Conservation (phyloP, 2,797 vertebrate species). For the Leucoraja ocellata region DNA sequence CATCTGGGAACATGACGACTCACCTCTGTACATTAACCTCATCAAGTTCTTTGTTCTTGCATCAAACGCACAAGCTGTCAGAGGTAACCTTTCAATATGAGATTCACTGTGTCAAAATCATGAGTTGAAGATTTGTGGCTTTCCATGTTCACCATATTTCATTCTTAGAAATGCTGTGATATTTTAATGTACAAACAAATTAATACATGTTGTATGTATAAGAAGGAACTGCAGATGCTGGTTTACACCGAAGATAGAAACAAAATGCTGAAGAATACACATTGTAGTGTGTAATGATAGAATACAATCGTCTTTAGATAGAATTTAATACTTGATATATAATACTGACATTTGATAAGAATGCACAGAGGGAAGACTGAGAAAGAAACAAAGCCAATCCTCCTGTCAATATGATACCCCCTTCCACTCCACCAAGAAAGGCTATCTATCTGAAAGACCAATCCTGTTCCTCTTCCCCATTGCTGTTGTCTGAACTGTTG, state of each 20-base stretch:
- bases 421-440: too few species aligned
- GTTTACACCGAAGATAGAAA: too few species aligned
- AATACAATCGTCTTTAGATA: not conserved
- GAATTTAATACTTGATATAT: not conserved
- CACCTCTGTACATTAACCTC: conserved; percentile 77
- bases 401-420: too few species aligned
- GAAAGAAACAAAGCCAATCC: too few species aligned
- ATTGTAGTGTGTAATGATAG: not conserved
- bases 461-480: too few species aligned
- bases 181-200: not conserved
- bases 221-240: too few species aligned
- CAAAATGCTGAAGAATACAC: too few species aligned
- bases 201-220: not conserved
- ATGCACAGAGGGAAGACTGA: not conserved
- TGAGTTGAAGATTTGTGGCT: not conserved
- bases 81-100: conserved; percentile 58
- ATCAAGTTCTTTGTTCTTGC: conserved; percentile 87
- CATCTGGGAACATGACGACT: conserved; percentile 95
- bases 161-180: not conserved
- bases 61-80: conserved; percentile 84
- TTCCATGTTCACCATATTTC: not conserved
- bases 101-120: not conserved
- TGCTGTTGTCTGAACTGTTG: too few species aligned
- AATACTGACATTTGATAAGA: not conserved
- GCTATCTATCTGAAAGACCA: too few species aligned